Base-by-base conservation (phyloP, 2,888 invertebrate genomes). In the Melitaea athalia region DNA sequence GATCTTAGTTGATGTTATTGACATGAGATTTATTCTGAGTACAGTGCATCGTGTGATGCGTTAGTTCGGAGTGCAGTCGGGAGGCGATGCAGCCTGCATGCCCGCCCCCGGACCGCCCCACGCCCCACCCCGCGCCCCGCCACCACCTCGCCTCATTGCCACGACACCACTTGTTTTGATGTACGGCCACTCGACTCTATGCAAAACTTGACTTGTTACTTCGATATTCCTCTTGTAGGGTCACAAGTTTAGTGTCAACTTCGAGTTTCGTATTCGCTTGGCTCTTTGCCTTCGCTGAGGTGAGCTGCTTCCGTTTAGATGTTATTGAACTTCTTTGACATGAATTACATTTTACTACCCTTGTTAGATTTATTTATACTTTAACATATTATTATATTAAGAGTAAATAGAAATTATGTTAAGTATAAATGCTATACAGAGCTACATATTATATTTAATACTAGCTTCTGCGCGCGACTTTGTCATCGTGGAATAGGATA, bases 81-180 rank as follows among this genome's bases (percentile, higher is more conserved):
- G 86, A 85, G 88, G 87, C 84, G 85, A 81, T 77, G 77, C 76
- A 78, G 78, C 77, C 75, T 79, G 85, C 85, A 85, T 87, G 87
- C 89, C 89, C 89, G 87, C 89, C 89, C 87, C 85, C 80, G 81
- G 81, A 81, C 87, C 89, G 88, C 89, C 89, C 87, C 84, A 79
- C 82, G 80, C 79, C 84, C 79, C 78, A 73, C 77, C 81, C 75
- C 79, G 67, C 78, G 73, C 74, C 73, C 76, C 79, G 76, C 73
- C 77, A 72, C 73, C 78, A 78, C 75, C 78, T 77, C 76, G 75
- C 75, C 75, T 74, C 78, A 75, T 76, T 75, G 74, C 77, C 74
- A 79, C 84, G 79, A 84, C 85, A 84, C 84, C 86, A 88, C 88
- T 90, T 89, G 90, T 91, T 92, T 91, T 91, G 90, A 91, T 89